Percentiles rank a stretch among this genome's conserved stretches.
These are phyloP conservation scores for Molossus alvarezi DNA, from an alignment of 2,797 vertebrate genomes.

Conservation along the genomic window DNA sequence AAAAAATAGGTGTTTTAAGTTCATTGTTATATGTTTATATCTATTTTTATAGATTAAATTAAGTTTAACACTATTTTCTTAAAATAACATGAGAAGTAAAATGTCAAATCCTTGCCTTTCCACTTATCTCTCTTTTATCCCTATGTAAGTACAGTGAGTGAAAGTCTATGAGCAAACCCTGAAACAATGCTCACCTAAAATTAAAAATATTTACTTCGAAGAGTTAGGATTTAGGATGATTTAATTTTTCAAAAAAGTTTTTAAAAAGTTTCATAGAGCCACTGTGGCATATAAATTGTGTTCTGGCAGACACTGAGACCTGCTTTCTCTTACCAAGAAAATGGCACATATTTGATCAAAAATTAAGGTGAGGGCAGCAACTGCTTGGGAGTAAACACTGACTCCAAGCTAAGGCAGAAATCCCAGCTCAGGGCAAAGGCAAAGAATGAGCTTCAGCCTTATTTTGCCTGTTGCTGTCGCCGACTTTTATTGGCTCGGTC, in stretches of 20 bases:
- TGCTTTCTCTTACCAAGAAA: slow-evolving; percentile 87
- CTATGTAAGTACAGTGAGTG: background rate
- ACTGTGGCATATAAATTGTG: slow-evolving; percentile 83
- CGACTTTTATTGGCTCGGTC: background rate
- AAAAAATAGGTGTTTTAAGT: slow-evolving; percentile 33
- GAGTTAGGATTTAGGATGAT: background rate
- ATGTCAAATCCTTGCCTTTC: background rate
- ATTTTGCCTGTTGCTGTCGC: background rate
- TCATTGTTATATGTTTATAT: background rate
- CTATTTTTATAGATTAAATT: background rate
- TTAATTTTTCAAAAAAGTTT: slow-evolving; percentile 63
- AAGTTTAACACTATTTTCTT: background rate
- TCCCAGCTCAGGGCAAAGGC: background rate
- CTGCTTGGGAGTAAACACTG: background rate
- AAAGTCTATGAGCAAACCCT: background rate
- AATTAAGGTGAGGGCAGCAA: background rate
- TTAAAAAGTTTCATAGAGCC: slow-evolving; percentile 86
- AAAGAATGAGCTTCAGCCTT: background rate
- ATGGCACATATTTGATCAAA: slow-evolving; percentile 89
- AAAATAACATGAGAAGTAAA: slow-evolving; percentile 16
- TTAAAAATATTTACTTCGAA: background rate
- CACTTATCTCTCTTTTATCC: background rate
- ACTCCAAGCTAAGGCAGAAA: background rate
- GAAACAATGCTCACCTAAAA: background rate
- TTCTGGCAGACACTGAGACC: slow-evolving; percentile 86